Base-by-base conservation (phyloP, 2,113 vertebrate species). In the Cephalophus harveyi region DNA sequence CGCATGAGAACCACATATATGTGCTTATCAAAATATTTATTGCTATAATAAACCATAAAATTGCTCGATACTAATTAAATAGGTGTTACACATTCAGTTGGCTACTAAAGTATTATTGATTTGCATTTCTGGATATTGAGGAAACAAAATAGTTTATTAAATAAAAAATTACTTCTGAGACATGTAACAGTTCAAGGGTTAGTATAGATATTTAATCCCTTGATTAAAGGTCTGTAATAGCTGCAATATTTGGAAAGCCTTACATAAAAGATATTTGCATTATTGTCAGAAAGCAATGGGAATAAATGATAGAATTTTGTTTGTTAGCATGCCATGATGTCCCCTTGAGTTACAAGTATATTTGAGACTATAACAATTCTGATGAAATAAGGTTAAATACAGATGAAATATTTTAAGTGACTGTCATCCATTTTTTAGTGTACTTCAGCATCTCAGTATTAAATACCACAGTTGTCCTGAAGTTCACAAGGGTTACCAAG, bases 11-110 rank as follows among this genome's bases (percentile, higher is more conserved):
- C 21, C 55, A 96, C 96, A 74, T 55, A 1, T 6, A n/a, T 59
- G 50, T 15, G 62, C 16, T 84, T 36, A 33, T 87, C 97, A 92
- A 95, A 97, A 96, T 88, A 81, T 78, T 25, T 21, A 57, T 60
- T 96, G 46, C 36, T 97, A 27, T 74, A 95, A 67, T 60, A 6
- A 97, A 82, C 93, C 84, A 79, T 85, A 62, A 94, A 94, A 95
- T 95, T 93, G 86, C 54, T 84, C 5, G 16, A 0, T 62, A 93
- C 81, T 64, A 95, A 92, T 91, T 95, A 60, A 8, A 62, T 62
- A 12, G 54, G 8, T 90, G 50, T 5, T 92, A 71, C 94, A 81
- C 71, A 36, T 86, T 55, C 74, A 85, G 6, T 79, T 82, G 64
- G n/a, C 40, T 96, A 86, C 88, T 7, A 6, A 96, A 83, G 6